Evolutionary conservation across 2,888 invertebrate genomes (phyloP).

Genomic region (Melieria crassipennis): DNA sequence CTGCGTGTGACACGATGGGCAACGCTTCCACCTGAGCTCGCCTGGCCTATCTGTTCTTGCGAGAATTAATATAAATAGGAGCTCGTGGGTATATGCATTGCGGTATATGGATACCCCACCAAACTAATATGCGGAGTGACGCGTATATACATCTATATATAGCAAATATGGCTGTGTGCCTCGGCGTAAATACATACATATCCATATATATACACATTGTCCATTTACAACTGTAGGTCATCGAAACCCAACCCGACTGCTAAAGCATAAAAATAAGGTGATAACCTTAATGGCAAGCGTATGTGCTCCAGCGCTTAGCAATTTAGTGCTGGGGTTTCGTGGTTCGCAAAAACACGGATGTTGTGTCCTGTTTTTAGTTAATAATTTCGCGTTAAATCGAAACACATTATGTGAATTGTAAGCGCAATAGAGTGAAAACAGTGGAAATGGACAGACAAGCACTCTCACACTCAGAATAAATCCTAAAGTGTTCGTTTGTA

Average conservation of each 20-base stretch:
- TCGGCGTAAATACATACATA: neutral
- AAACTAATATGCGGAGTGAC: neutral
- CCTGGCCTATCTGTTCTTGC: no score
- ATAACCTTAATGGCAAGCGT: neutral
- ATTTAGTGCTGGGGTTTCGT: slow-evolving; percentile 17
- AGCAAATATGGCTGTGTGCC: neutral
- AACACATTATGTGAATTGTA: no score
- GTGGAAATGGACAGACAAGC: no score
- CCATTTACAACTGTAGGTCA: slow-evolving; percentile 1
- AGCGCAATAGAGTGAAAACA: no score
- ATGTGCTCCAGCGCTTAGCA: neutral
- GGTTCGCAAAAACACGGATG: slow-evolving; percentile 10
- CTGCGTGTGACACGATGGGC: no score
- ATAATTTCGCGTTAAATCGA: no score
- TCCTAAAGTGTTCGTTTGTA: no score
- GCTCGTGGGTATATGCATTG: no score
- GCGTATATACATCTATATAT: neutral
- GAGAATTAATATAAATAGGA: no score
- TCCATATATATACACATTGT: neutral
- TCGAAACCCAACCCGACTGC: neutral
- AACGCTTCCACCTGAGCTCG: no score
- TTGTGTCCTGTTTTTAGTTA: neutral
- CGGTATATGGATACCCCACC: no score
- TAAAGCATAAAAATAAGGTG: neutral
- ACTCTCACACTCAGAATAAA: no score